A percentile compares a stretch with the other conserved stretches of the same genome.
Evolutionary conservation across 2,797 vertebrate genomes (phyloP).

Genomic region (Gymnodraco acuticeps): DNA sequence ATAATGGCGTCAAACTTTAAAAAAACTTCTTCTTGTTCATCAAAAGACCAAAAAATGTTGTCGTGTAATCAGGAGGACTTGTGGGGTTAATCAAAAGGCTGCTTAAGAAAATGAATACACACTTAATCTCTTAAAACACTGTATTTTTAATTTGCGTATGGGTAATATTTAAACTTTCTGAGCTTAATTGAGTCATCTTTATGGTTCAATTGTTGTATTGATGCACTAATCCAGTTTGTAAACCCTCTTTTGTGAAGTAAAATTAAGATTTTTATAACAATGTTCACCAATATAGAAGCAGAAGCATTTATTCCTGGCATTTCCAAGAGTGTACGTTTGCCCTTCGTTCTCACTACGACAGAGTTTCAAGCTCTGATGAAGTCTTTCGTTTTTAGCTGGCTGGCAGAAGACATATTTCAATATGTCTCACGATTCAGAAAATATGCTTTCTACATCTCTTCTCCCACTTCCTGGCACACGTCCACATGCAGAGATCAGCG

Average conservation of each 20-base stretch:
- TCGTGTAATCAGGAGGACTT: not conserved
- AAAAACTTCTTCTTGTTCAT: too few relatives aligned
- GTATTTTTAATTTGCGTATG: not conserved
- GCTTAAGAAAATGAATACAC: not conserved
- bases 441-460: slow-evolving; percentile 21
- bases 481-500: slow-evolving; percentile 47
- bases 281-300: not conserved
- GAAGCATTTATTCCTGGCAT: too few relatives aligned
- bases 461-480: slow-evolving; percentile 41
- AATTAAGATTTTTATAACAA: not conserved
- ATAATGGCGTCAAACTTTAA: not conserved
- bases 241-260: not conserved
- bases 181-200: not conserved
- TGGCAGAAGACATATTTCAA: slow-evolving; percentile 27
- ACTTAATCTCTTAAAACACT: not conserved
- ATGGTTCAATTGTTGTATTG: not conserved
- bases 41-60: not conserved
- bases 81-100: not conserved
- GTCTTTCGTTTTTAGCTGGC: not conserved
- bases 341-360: slow-evolving; percentile 4
- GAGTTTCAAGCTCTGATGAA: slow-evolving; percentile 14
- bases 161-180: not conserved
- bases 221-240: not conserved
- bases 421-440: slow-evolving; percentile 32
- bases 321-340: not conserved